Evolutionary conservation across 2,888 invertebrate genomes (phyloP), one percentile per base, ranked within the genome.

Genomic region (Drosophila gaucha): DNA sequence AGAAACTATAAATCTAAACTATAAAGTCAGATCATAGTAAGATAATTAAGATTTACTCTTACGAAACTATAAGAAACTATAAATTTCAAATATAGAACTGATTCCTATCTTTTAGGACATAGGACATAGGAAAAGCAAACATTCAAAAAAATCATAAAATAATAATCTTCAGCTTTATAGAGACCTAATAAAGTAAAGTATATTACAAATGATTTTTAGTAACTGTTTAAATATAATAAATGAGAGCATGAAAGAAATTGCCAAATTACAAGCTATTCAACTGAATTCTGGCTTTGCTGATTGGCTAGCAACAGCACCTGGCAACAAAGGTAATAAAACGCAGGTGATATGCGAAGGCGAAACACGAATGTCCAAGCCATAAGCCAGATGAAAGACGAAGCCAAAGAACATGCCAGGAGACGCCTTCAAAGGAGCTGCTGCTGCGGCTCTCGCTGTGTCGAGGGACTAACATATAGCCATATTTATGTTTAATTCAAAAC

Each of bases 401-500:
- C 56, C 56, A 30, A 26, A 33, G 31, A 14, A 26, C 30, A 44
- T 30, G 38, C n/a, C 28, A 55, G 22, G 16, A 12, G 20, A 49
- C 35, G 39, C n/a, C n/a, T n/a, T n/a, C n/a, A n/a, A n/a, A n/a
- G n/a, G n/a, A n/a, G n/a, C n/a, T n/a, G n/a, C n/a, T n/a, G n/a
- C n/a, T n/a, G n/a, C n/a, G n/a, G n/a, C n/a, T n/a, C n/a, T n/a
- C n/a, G n/a, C 56, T 50, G 50, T 28, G 60, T 46, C 60, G 26
- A 30, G 70, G 71, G 57, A 60, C 28, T 36, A 31, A 63, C 70
- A 59, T 54, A 52, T 67, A 39, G 50, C 57, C 71, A 58, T 72
- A 82, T 79, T 82, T 85, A 79, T 85, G 79, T 79, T 82, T 72
- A 82, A 85, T 85, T 74, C 62, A 70, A 60, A 58, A 57, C 51